Base-by-base conservation (phyloP, 2,888 invertebrate genomes). In the Drosophila atroscutellata region DNA sequence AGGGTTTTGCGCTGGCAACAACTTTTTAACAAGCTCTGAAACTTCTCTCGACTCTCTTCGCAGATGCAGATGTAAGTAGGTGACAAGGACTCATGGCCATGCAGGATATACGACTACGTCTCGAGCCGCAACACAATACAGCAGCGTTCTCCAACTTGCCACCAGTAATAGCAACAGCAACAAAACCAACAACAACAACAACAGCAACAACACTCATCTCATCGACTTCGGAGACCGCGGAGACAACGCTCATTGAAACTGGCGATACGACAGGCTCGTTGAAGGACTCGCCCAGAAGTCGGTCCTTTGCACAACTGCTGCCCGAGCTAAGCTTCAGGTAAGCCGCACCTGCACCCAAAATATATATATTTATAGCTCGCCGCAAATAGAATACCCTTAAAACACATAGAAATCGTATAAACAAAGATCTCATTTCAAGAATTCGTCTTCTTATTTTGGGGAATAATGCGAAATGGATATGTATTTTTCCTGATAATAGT, bases 31-130 rank as follows among this genome's bases (percentile, higher is more conserved):
- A 68, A 83, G 80, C 69, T 28, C 42, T 11, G 20, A 56, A 56
- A 30, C 39, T 56, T 42, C 42, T 34, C 7, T 61, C 34, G 63
- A 47, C 62, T 61, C 36, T 51, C 36, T 54, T 56, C 24, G 28
- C 75, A 85, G 89, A 85, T 85, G 84, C 56, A 56, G 42, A 72
- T 73, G 51, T 89, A 77, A 68, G 26, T 24, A 36, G 61, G 60
- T 56, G 60, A 56, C 56, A 42, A 56, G 56, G 42, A 56, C 39
- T 20, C 45, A 73, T 81, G 90, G 90, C 90, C 90, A 92, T 92
- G 92, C 92, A 92, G 91, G 92, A 92, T 90, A 90, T 92, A 89
- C 91, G 92, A 75, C 86, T 92, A 79, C 89, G 91, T 77, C 90
- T 92, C 66, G 92, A 92, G 77, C 91, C 91, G 84, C 85, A 85